phyloP scores from a whole-genome alignment of 2,113 vertebrate genomes.

The Pterocles orientalis region DNA sequence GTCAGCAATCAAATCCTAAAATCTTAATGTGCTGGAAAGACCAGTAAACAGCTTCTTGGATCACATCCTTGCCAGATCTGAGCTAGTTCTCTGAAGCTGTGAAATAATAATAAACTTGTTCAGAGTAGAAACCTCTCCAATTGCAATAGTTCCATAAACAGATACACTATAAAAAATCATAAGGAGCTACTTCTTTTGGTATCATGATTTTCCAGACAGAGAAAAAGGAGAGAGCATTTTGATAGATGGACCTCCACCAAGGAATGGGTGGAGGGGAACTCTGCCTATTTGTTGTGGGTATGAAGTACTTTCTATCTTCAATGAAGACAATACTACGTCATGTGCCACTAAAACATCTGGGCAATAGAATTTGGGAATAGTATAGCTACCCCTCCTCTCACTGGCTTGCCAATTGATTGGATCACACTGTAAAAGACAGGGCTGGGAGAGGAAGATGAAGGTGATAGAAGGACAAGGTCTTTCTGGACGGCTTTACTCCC shows the following conservation, averaged over 20 bases:
- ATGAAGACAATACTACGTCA: neutral
- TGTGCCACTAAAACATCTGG: neutral
- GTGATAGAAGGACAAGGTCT: neutral
- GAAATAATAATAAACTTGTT: neutral
- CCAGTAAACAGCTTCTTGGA: neutral
- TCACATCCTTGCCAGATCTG: neutral
- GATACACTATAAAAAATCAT: rapidly evolving
- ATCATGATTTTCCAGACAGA: neutral
- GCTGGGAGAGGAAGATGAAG: neutral
- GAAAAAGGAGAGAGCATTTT: neutral
- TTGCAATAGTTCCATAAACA: neutral
- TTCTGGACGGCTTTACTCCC: neutral
- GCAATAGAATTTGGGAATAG: neutral
- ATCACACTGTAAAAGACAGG: neutral
- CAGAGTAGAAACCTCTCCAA: neutral
- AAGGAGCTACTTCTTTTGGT: neutral
- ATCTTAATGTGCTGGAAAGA: neutral
- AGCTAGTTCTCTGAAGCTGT: neutral
- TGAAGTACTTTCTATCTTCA: neutral
- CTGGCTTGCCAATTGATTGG: neutral
- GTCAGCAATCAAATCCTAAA: neutral
- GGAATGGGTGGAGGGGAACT: neutral
- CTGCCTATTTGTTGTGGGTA: neutral
- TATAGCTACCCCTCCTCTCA: neutral
- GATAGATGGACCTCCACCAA: neutral